Base-by-base conservation (phyloP, 2,797 vertebrate genomes). In the Sorex maritimensis region DNA sequence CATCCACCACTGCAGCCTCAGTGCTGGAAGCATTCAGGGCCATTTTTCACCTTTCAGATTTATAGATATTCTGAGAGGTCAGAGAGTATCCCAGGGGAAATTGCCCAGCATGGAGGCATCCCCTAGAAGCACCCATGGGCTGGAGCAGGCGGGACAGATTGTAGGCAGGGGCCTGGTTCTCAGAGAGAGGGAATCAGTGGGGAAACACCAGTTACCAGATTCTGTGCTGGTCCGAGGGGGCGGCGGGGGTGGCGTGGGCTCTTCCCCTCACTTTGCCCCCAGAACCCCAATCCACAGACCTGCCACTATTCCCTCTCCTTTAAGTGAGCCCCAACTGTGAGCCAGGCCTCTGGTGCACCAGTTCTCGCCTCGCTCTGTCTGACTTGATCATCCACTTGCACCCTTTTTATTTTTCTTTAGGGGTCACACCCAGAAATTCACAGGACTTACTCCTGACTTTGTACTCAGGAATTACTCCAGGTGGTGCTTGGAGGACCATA, bases 331-430 rank as follows among this genome's bases (percentile, higher is more conserved):
- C 65, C 41, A 34, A 23, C n/a, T 86, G 1, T 82, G n/a, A 67
- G 24, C 2, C 26, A 84, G 55, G 14, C 17, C 23, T 52, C 46
- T 68, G 1, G 0, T 5, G 2, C 3, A 15, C 28, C 83, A 23
- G 4, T 21, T 24, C 26, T 88, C 1, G 0, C 61, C 9, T 83
- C 61, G 15, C 23, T 77, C 38, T 14, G 9, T 79, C 38, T 73
- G n/a, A 19, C 34, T 34, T 34, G 34, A 34, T 34, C 34, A 34
- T 34, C 34, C 34, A 34, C 34, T 34, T 34, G 44, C 49, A 0
- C 23, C 73, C 8, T 5, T 86, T 34, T 34, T 34, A 34, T 34
- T 34, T 34, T 34, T 34, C 34, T 34, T 34, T 34, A 2, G 34
- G 34, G 34, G 34, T 34, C 34, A 34, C 34, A 34, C 34, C 34